Evolutionary conservation across 2,888 invertebrate genomes (phyloP), one percentile per base, ranked within the genome.

Genomic region (Phanerotoma sp.): DNA sequence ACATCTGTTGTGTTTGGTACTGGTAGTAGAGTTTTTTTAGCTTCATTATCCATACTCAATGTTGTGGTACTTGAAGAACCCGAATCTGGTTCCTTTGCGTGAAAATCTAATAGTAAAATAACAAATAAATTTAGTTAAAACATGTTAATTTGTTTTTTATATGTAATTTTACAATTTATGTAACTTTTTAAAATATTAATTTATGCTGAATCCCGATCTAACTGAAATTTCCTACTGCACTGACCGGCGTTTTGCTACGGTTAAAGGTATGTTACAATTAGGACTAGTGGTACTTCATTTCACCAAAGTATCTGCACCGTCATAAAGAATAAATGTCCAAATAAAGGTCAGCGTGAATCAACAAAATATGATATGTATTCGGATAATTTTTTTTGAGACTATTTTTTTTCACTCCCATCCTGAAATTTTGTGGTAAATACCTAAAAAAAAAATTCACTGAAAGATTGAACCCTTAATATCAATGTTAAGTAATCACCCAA

Each of bases 1-100:
- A 78, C 67, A 78, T 82, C 62, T 73, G 79, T 63, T 77, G 82
- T 67, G 35, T 56, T 51, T 51, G 62, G 21, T 52, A 51, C 33
- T 47, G 81, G 79, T 49, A 85, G 75, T 41, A 85, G 74, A 74
- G 84, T 82, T 63, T 80, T 77, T 56, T 73, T 75, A 22, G 72
- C 75, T 53, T 78, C 77, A 53, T 77, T 77, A 50, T 78, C 78
- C 49, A 77, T 66, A 56, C 77, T 78, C 28, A 75, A 60, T 1
- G 66, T 80, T 72, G 77, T 81, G 71, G 71, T 81, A 74, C 75
- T 82, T 4, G 80, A 80, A 66, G 82, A 82, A 59, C 82, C 81
- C 5, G 78, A 79, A 53, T 82, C 81, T 13, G 72, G 72, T 25
- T 77, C 77, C 56, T 79, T 77, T 63, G 78, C 78, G 49, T 78